Percentiles rank a stretch among this genome's conserved stretches.
Evolutionary conservation across 2,888 invertebrate genomes (phyloP).

Genomic region (Ernsta delagoae): DNA sequence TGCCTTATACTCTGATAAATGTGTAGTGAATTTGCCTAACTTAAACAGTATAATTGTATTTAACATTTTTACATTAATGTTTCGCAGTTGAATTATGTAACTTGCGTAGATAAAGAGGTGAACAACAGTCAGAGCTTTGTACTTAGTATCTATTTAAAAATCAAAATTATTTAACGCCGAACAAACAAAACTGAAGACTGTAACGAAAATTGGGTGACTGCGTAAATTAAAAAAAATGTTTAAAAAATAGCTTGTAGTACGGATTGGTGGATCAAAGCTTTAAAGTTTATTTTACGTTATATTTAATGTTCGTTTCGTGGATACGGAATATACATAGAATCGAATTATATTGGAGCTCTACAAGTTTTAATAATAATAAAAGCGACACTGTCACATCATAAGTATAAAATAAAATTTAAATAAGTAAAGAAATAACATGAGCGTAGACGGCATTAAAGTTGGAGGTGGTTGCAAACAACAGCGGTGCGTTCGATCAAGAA

Average conservation of each 20-base stretch:
- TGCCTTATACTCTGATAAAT: constrained; percentile 24
- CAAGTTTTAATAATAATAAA: no score
- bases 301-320: no score
- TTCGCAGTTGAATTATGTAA: constrained; percentile 35
- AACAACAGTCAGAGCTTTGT: constrained; percentile 32
- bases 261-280: no score
- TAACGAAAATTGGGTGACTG: not conserved
- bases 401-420: no score
- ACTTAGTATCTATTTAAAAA: constrained; percentile 9
- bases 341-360: no score
- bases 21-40: constrained; percentile 27
- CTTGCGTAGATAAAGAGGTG: constrained; percentile 22
- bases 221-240: not conserved
- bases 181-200: not conserved
- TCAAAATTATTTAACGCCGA: not conserved
- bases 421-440: no score
- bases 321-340: no score
- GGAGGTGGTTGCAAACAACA: constrained; percentile 57
- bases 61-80: constrained; percentile 37
- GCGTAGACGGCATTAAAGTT: constrained; percentile 30
- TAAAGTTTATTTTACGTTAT: no score
- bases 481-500: constrained; percentile 98
- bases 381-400: no score
- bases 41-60: constrained; percentile 15
- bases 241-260: no score